These are phyloP conservation scores for Cotesia glomerata DNA, from an alignment of 1,140 invertebrate genomes.

Conservation along the genomic window DNA sequence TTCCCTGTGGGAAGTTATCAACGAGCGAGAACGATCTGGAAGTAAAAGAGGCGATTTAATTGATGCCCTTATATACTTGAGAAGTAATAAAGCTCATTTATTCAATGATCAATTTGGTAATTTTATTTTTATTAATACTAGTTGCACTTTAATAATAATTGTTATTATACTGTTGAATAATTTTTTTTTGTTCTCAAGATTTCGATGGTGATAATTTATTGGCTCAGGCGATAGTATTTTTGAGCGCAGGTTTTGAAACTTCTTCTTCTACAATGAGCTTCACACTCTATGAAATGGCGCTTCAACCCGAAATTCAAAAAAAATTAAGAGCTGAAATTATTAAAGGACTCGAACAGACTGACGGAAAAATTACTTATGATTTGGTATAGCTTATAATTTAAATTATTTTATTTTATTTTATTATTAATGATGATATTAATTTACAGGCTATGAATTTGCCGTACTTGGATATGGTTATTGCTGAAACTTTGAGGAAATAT, in stretches of 20 bases:
- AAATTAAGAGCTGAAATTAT: conserved; percentile 64
- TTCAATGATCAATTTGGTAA: not conserved
- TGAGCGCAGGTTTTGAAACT: conserved; percentile 73
- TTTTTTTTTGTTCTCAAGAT: conserved; percentile 39
- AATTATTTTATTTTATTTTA: not conserved
- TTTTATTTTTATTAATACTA: conserved; percentile 8
- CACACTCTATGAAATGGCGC: conserved; percentile 65
- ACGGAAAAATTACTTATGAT: conserved; percentile 61
- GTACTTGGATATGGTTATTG: conserved; percentile 45
- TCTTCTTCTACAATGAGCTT: conserved; percentile 71
- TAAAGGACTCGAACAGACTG: conserved; percentile 48
- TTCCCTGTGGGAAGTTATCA: conserved; percentile 50
- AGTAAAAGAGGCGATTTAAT: conserved; percentile 57
- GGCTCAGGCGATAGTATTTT: conserved; percentile 71
- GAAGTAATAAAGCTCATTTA: conserved; percentile 8
- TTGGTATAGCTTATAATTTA: conserved; percentile 11
- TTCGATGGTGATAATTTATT: conserved; percentile 72
- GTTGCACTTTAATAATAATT: no score
- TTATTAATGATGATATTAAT: not conserved
- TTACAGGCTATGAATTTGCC: conserved; percentile 31
- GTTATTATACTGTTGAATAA: no score
- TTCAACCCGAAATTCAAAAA: conserved; percentile 65
- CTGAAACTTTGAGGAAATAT: conserved; percentile 69
- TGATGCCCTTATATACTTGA: conserved; percentile 57
- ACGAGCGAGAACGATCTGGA: conserved; percentile 42